A percentile compares a stretch with the other conserved stretches of the same genome.
phyloP scores from a whole-genome alignment of 2,113 vertebrate genomes.

The Lophura nycthemera region DNA sequence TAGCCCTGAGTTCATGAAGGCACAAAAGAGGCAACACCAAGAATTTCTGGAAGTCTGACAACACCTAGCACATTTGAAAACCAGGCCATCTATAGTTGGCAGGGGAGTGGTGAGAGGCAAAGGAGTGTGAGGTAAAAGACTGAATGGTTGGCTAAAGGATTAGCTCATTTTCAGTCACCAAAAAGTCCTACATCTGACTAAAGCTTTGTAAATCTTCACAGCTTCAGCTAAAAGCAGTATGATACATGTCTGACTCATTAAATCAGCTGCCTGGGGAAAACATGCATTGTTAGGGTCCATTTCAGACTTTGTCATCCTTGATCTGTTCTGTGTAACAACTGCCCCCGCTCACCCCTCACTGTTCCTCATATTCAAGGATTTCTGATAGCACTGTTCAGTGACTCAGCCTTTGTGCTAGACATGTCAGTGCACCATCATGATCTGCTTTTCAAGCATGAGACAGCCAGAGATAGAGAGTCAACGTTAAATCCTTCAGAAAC shows the following conservation, averaged over 20 bases:
- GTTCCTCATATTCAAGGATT: neutral
- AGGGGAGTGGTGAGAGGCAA: neutral
- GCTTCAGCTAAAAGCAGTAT: neutral
- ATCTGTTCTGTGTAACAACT: neutral
- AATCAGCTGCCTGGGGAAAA: neutral
- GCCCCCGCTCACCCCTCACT: neutral
- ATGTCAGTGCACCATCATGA: neutral
- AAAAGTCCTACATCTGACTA: neutral
- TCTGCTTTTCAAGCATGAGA: neutral
- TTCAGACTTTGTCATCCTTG: neutral
- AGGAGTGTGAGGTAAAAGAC: neutral
- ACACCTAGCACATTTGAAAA: neutral
- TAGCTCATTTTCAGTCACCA: neutral
- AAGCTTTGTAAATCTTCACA: neutral
- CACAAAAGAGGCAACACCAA: neutral
- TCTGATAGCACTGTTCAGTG: neutral
- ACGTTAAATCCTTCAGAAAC: neutral
- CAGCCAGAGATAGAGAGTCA: neutral
- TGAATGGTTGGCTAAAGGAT: neutral
- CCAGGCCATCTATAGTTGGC: neutral
- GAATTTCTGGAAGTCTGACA: neutral
- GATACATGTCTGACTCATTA: slow-evolving; percentile 13
- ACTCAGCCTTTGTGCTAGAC: neutral
- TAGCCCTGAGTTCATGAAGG: neutral
- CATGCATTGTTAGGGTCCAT: neutral